Evolutionary conservation across 1,140 invertebrate genomes (phyloP).

Genomic region (Papilio machaon): DNA sequence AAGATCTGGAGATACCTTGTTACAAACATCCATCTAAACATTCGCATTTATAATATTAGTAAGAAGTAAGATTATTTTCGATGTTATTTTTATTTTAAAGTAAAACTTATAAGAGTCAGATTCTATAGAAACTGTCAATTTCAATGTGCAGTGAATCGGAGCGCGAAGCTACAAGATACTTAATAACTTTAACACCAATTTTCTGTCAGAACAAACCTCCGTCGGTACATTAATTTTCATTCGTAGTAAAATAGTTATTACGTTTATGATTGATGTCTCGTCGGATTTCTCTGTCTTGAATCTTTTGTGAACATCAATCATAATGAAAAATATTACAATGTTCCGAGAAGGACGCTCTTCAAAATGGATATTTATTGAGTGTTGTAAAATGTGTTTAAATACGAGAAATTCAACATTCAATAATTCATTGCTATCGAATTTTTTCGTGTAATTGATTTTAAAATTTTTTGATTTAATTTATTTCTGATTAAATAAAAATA

Average conservation of each 20-base stretch:
- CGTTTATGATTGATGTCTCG: conserved; percentile 21
- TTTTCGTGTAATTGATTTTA: no score
- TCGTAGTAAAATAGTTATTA: conserved; percentile 22
- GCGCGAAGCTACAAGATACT: not conserved
- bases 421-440: no score
- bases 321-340: conserved; percentile 22
- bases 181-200: conserved; percentile 14
- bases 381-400: not conserved
- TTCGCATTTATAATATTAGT: no score
- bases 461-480: no score
- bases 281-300: conserved; percentile 23
- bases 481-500: no score
- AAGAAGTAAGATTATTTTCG: no score
- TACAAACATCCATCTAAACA: no score
- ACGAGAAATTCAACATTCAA: not conserved
- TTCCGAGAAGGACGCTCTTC: conserved; percentile 1
- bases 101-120: no score
- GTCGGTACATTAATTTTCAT: conserved; percentile 23
- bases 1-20: no score
- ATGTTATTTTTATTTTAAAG: no score
- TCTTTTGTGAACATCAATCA: conserved; percentile 26
- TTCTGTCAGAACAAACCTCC: conserved; percentile 14
- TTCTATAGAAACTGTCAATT: not conserved
- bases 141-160: not conserved
- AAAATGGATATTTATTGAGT: not conserved